Percentiles rank a stretch among this genome's conserved stretches.
Conservation (phyloP, 2,113 vertebrate genomes). For the Capra hircus region DNA sequence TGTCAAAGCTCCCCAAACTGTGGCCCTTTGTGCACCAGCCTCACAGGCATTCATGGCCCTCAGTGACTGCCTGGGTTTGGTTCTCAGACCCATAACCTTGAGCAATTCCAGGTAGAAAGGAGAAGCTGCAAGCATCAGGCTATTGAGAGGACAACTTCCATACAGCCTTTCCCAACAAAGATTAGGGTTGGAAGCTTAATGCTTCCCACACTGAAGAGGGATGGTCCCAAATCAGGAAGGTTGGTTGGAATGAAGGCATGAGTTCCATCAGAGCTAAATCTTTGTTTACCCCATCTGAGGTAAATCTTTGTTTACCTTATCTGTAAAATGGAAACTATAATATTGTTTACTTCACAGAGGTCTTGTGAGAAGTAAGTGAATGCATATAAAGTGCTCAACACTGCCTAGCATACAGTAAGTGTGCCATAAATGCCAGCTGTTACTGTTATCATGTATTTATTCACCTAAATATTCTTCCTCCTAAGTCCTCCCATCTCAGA, state of each 20-base stretch:
- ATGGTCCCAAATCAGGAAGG: background rate
- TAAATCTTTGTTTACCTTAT: background rate
- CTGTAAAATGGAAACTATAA: conserved; percentile 17
- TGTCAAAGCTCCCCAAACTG: background rate
- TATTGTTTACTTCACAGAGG: background rate
- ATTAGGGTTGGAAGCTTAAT: background rate
- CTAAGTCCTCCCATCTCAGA: background rate
- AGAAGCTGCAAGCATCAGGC: background rate
- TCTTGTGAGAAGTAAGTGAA: conserved; percentile 23
- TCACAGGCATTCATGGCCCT: background rate
- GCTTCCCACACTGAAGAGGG: background rate
- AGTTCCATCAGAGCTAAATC: background rate
- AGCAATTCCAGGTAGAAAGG: background rate
- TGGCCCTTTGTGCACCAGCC: background rate
- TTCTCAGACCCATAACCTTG: background rate
- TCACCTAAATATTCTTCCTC: background rate
- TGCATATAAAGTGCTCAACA: background rate
- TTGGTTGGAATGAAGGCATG: background rate
- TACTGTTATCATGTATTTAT: background rate
- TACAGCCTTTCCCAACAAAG: background rate
- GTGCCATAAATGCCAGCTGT: background rate
- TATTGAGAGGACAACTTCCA: background rate
- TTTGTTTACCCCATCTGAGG: background rate
- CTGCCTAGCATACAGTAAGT: background rate
- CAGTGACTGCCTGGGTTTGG: background rate